These are phyloP conservation scores for Hemichromis elongatus DNA, from an alignment of 2,113 vertebrate species.

Conservation along the genomic window DNA sequence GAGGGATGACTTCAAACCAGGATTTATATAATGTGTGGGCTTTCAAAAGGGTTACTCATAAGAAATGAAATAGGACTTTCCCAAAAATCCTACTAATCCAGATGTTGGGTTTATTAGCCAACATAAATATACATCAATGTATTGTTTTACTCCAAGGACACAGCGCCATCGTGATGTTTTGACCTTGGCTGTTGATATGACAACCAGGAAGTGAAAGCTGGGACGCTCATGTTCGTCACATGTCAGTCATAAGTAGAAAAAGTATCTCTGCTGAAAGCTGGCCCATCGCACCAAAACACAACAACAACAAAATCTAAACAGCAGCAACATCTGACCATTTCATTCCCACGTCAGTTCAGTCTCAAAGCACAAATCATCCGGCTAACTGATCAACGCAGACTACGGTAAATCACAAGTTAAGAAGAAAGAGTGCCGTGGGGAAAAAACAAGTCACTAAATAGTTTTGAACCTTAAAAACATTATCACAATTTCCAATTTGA, in stretches of 20 bases:
- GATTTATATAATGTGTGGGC: background rate
- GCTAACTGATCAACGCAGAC: background rate
- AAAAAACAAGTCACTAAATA: background rate
- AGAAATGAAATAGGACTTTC: background rate
- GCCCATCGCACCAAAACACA: background rate
- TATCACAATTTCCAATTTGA: background rate
- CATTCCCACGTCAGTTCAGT: background rate
- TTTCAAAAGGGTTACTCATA: background rate
- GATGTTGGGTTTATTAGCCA: background rate
- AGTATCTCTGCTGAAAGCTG: background rate
- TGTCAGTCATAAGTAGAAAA: constrained; percentile 1
- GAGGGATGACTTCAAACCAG: background rate
- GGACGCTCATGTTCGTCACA: background rate
- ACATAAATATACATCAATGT: background rate
- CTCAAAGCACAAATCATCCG: background rate
- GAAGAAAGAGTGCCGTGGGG: background rate
- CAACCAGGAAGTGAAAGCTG: background rate
- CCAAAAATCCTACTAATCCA: background rate
- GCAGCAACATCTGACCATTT: background rate
- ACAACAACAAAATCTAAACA: background rate
- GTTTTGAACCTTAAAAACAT: background rate
- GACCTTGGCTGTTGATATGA: background rate
- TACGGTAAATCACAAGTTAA: background rate
- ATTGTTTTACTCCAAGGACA: background rate
- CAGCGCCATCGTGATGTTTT: background rate